phyloP scores from a whole-genome alignment of 2,888 invertebrate genomes.

The Pseudanteris insignis region DNA sequence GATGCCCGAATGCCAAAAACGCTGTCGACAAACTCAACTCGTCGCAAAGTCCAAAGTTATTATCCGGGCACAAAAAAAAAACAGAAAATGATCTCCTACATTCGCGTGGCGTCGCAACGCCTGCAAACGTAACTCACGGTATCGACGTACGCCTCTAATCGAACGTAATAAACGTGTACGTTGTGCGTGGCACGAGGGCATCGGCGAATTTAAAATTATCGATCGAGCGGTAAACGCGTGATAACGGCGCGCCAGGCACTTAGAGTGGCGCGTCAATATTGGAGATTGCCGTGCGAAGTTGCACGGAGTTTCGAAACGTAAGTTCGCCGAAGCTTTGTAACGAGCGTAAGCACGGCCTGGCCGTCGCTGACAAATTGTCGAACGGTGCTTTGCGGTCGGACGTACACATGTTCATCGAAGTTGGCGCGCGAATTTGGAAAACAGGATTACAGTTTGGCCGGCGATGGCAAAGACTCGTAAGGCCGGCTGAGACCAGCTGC shows the following conservation, averaged over 20 bases:
- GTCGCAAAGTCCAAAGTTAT: too few relatives aligned
- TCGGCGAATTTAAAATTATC: constrained; percentile 28
- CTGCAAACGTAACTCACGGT: too few relatives aligned
- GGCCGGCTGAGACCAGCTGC: constrained; percentile 41
- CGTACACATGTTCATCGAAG: constrained; percentile 59
- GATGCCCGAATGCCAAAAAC: too few relatives aligned
- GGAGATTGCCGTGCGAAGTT: constrained; percentile 36
- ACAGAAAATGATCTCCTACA: too few relatives aligned
- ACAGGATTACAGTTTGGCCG: constrained; percentile 62
- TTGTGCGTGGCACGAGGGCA: too few relatives aligned
- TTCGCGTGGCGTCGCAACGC: too few relatives aligned
- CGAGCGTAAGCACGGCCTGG: constrained; percentile 15
- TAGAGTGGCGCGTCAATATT: constrained; percentile 34
- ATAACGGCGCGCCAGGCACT: constrained; percentile 16
- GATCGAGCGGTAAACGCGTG: constrained; percentile 20
- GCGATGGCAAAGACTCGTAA: constrained; percentile 33
- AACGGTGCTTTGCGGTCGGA: constrained; percentile 56
- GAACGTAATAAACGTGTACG: too few relatives aligned
- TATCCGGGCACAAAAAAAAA: too few relatives aligned
- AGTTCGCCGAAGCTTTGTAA: constrained; percentile 33
- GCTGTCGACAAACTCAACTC: too few relatives aligned
- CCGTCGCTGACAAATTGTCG: constrained; percentile 56
- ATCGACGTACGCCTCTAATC: too few relatives aligned
- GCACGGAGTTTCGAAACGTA: constrained; percentile 11
- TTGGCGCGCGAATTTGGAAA: constrained; percentile 61